These are phyloP conservation scores for Amazona vittata DNA, from an alignment of 2,113 vertebrate species.

Conservation along the genomic window DNA sequence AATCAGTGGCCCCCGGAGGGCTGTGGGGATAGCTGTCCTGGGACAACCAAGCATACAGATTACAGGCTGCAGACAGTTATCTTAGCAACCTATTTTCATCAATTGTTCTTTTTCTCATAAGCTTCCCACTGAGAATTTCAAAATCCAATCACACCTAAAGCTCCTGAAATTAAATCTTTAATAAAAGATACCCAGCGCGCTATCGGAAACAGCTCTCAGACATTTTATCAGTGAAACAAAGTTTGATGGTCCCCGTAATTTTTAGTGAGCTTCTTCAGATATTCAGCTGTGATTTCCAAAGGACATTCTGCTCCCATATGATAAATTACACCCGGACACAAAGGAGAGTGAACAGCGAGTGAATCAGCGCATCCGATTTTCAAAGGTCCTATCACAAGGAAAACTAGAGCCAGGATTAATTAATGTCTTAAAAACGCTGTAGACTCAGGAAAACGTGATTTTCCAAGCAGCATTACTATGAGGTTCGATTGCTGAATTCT, in stretches of 20 bases:
- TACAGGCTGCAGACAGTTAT: neutral
- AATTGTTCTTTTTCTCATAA: neutral
- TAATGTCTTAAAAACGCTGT: neutral
- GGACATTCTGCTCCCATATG: neutral
- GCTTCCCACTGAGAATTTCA: neutral
- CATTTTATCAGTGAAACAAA: neutral
- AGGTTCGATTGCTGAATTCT: neutral
- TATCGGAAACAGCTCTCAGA: neutral
- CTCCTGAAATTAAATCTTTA: neutral
- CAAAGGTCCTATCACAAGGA: neutral
- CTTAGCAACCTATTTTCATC: neutral
- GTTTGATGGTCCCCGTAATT: neutral
- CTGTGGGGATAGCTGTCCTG: neutral
- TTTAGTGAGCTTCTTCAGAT: neutral
- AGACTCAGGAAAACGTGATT: neutral
- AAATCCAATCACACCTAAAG: neutral
- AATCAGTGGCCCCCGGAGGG: too few relatives aligned
- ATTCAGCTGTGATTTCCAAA: conserved; percentile 21
- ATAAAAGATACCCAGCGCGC: neutral
- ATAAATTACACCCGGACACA: neutral
- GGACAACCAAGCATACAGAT: neutral
- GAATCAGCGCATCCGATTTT: neutral
- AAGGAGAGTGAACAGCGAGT: neutral
- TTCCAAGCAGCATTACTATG: neutral
- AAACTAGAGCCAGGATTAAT: neutral